A percentile compares a stretch with the other conserved stretches of the same genome.
These are phyloP conservation scores for Brotula barbata DNA, from an alignment of 2,797 vertebrate species.

Conservation along the genomic window DNA sequence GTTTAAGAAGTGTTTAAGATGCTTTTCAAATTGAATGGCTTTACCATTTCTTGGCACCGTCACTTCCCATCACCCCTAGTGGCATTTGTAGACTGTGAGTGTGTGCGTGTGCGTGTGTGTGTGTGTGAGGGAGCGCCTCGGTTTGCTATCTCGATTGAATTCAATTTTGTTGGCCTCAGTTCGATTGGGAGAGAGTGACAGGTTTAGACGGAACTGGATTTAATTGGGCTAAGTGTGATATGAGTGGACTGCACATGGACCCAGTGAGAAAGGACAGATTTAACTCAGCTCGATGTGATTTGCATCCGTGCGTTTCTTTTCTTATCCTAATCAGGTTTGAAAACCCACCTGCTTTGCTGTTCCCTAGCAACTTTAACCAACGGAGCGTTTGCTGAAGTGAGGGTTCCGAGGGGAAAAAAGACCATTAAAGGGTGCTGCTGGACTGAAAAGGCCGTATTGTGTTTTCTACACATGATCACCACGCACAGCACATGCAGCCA, in stretches of 20 bases:
- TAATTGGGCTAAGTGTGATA: constrained; percentile 3
- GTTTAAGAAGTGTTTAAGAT: no score
- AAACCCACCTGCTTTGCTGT: no score
- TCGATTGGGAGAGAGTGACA: constrained; percentile 4
- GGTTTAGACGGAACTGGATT: constrained; percentile 6
- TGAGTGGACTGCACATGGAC: neutral
- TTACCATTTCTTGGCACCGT: neutral
- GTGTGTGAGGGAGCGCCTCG: neutral
- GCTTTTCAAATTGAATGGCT: constrained; percentile 31
- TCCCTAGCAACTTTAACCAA: no score
- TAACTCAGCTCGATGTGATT: no score
- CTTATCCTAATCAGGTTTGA: no score
- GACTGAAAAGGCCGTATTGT: no score
- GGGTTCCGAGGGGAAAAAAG: no score
- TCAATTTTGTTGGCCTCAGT: constrained; percentile 4
- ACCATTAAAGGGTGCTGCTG: no score
- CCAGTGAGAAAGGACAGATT: neutral
- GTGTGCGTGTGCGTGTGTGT: neutral
- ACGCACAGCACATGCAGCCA: no score
- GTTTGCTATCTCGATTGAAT: constrained; percentile 8
- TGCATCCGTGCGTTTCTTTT: no score
- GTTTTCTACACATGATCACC: no score
- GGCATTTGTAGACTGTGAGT: neutral
- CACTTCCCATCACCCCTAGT: neutral
- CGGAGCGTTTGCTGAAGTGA: no score